phyloP scores from a whole-genome alignment of 2,888 invertebrate genomes.

The Theristus sp. region DNA sequence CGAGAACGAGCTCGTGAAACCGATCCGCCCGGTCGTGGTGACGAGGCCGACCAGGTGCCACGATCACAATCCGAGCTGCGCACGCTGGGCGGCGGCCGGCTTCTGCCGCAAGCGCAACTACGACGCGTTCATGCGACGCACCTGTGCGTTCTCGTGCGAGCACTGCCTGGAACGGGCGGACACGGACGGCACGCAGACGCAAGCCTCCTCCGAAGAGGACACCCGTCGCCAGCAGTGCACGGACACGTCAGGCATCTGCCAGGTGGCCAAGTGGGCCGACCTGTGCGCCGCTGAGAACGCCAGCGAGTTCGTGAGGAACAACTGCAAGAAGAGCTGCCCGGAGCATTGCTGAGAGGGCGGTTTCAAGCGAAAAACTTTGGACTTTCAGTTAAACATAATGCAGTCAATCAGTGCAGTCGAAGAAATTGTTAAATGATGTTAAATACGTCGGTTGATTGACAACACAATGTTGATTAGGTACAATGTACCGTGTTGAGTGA shows the following conservation, averaged over 20 bases:
- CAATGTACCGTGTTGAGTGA: too few relatives aligned
- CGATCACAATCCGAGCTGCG: slow-evolving; percentile 1
- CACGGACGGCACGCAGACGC: not conserved
- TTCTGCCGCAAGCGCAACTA: not conserved
- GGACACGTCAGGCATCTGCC: not conserved
- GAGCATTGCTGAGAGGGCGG: too few relatives aligned
- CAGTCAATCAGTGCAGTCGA: too few relatives aligned
- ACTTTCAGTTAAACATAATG: too few relatives aligned
- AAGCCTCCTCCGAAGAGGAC: not conserved
- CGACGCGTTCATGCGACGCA: not conserved
- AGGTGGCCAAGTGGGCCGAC: not conserved
- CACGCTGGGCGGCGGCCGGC: not conserved
- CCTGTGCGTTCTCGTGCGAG: not conserved
- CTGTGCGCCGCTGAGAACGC: not conserved
- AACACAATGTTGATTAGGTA: too few relatives aligned
- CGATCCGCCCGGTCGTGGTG: not conserved
- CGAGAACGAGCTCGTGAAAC: not conserved
- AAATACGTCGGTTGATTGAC: too few relatives aligned
- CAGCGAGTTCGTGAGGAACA: not conserved
- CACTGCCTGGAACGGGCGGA: not conserved
- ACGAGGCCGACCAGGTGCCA: not conserved
- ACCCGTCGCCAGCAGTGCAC: not conserved
- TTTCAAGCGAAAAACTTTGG: too few relatives aligned
- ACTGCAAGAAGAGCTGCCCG: not conserved
- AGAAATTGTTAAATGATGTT: too few relatives aligned